phyloP scores from a whole-genome alignment of 2,888 invertebrate species.

The Hyposoter dolosus region DNA sequence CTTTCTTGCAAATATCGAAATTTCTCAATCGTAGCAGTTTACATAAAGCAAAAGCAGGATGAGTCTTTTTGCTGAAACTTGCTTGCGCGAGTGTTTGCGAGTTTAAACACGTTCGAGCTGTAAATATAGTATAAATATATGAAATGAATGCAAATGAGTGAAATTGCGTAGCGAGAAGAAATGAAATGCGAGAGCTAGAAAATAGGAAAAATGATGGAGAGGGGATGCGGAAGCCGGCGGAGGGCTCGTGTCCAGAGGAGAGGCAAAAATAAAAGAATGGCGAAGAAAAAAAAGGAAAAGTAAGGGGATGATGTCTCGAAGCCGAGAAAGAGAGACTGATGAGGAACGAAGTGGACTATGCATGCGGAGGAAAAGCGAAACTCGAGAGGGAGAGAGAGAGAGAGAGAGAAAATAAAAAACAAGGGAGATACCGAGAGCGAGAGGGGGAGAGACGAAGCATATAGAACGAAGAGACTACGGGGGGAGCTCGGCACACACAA shows the following conservation, averaged over 20 bases:
- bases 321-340: conserved; percentile 54
- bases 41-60: background rate
- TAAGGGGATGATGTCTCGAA: conserved; percentile 40
- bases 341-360: conserved; percentile 52
- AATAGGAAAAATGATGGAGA: conserved; percentile 23
- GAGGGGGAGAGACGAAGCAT: conserved; percentile 70
- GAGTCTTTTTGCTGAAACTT: background rate
- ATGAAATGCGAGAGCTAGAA: conserved; percentile 7
- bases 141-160: background rate
- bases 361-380: conserved; percentile 45
- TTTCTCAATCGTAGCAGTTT: conserved; percentile 41
- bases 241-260: conserved; percentile 52
- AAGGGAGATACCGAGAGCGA: conserved; percentile 45
- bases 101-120: background rate
- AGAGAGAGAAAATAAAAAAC: conserved; percentile 59
- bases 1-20: conserved; percentile 22
- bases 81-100: background rate
- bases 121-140: background rate
- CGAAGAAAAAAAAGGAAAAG: conserved; percentile 31
- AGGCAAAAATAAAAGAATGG: conserved; percentile 38
- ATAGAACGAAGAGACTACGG: conserved; percentile 80
- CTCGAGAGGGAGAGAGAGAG: conserved; percentile 48
- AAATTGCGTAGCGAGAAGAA: background rate
- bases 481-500: conserved; percentile 75
- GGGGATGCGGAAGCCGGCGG: conserved; percentile 31